phyloP scores from a whole-genome alignment of 2,113 vertebrate genomes.

The Porphyrio hochstetteri region DNA sequence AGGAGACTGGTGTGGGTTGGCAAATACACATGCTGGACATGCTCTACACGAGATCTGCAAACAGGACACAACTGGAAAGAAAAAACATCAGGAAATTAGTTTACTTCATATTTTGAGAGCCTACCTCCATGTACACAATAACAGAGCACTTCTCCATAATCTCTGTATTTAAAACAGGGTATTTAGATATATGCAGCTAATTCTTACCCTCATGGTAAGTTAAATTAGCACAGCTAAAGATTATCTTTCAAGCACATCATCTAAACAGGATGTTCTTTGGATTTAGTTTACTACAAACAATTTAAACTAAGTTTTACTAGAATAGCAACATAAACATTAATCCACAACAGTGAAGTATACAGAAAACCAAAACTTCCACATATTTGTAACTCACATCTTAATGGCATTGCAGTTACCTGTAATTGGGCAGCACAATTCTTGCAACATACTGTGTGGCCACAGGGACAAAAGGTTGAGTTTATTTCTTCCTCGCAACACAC shows the following conservation, averaged over 20 bases:
- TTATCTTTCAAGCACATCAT: neutral
- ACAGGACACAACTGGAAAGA: conserved; percentile 87
- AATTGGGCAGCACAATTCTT: conserved; percentile 90
- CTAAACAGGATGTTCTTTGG: neutral
- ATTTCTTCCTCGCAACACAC: conserved; percentile 96
- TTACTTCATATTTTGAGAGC: neutral
- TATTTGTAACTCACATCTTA: neutral
- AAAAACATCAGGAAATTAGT: neutral
- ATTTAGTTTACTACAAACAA: neutral
- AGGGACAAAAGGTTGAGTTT: conserved; percentile 95
- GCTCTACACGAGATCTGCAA: conserved; percentile 90
- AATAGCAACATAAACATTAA: neutral
- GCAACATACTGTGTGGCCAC: conserved; percentile 97
- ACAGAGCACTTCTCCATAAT: neutral
- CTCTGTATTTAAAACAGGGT: neutral
- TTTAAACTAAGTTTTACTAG: neutral
- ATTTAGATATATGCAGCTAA: neutral
- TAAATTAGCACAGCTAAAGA: neutral
- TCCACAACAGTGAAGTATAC: neutral
- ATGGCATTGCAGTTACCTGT: conserved; percentile 79
- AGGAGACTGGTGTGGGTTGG: conserved; percentile 96
- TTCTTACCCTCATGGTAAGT: neutral
- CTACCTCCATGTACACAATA: neutral
- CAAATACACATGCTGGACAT: conserved; percentile 94
- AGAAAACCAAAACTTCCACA: neutral